phyloP scores from a whole-genome alignment of 2,888 invertebrate genomes.

The Hirtodrosophila trivittata region DNA sequence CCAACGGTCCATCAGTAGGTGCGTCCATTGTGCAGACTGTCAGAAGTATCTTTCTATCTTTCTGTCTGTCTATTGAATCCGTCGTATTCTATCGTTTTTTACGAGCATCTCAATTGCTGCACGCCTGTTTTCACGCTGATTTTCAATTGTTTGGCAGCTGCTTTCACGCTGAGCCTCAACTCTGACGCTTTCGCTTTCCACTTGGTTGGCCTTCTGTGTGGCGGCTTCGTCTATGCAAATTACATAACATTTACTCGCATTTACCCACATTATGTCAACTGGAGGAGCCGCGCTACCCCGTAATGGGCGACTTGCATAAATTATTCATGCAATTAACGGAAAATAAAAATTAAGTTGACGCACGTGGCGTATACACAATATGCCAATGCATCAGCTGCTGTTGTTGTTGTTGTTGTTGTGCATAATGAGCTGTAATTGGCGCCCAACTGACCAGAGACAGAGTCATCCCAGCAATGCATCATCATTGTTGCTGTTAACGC shows the following conservation, averaged over 20 bases:
- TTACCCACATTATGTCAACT: conserved; percentile 7
- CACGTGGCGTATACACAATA: conserved; percentile 42
- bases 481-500: conserved; percentile 9
- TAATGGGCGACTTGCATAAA: conserved; percentile 33
- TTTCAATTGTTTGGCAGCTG: conserved; percentile 46
- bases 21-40: conserved; percentile 35
- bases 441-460: conserved; percentile 10
- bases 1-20: conserved; percentile 18
- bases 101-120: conserved; percentile 25
- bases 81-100: too few species aligned
- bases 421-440: conserved; percentile 30
- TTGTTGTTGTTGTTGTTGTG: conserved; percentile 10
- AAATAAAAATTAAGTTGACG: conserved; percentile 23
- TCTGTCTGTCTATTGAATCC: conserved; percentile 6
- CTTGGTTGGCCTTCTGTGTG: conserved; percentile 30
- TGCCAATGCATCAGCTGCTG: conserved; percentile 3
- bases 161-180: conserved; percentile 27
- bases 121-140: conserved; percentile 46
- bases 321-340: conserved; percentile 39
- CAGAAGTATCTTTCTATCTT: conserved; percentile 9
- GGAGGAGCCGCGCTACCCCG: background rate
- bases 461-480: conserved; percentile 15
- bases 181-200: conserved; percentile 26
- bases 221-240: conserved; percentile 5
- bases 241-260: conserved; percentile 20